Percentiles rank a stretch among this genome's conserved stretches.
phyloP scores from a whole-genome alignment of 2,888 invertebrate genomes.

The Zele albiditarsus region DNA sequence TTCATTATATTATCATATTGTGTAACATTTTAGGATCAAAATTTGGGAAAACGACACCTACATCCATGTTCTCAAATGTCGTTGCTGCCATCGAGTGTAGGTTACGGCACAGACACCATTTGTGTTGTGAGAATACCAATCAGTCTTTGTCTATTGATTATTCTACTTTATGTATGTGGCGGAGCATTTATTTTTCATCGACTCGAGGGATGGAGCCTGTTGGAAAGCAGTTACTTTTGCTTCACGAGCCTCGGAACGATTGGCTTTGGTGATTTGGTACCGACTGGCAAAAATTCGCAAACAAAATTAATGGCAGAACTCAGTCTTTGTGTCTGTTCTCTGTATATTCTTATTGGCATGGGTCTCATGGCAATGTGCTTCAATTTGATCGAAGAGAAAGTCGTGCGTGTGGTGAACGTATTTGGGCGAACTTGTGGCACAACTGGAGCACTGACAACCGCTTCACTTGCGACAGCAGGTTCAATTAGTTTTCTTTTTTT shows the following conservation, averaged over 20 bases:
- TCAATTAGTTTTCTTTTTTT: neutral
- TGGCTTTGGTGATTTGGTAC: conserved; percentile 87
- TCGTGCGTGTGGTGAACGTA: conserved; percentile 75
- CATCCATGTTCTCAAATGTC: conserved; percentile 64
- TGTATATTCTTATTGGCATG: conserved; percentile 89
- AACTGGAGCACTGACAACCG: conserved; percentile 60
- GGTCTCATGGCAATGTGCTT: conserved; percentile 91
- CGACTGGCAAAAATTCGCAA: conserved; percentile 74
- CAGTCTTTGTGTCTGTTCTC: conserved; percentile 85
- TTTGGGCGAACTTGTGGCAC: conserved; percentile 73
- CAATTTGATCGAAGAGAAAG: conserved; percentile 87
- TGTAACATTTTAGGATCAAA: conserved; percentile 26
- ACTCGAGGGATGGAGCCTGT: conserved; percentile 92
- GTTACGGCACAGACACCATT: conserved; percentile 73
- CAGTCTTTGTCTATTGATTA: conserved; percentile 87
- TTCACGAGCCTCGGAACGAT: conserved; percentile 87
- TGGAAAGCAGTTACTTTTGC: conserved; percentile 90
- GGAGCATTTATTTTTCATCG: conserved; percentile 92
- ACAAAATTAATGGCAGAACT: conserved; percentile 77
- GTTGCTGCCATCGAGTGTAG: conserved; percentile 64
- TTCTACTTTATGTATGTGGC: conserved; percentile 89
- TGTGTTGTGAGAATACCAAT: conserved; percentile 88
- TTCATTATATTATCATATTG: neutral
- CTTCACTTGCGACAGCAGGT: conserved; percentile 36
- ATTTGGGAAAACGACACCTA: conserved; percentile 55